Evolutionary conservation across 1,140 invertebrate genomes (phyloP), one percentile per base, ranked within the genome.

Genomic region (Drosophila repleta): DNA sequence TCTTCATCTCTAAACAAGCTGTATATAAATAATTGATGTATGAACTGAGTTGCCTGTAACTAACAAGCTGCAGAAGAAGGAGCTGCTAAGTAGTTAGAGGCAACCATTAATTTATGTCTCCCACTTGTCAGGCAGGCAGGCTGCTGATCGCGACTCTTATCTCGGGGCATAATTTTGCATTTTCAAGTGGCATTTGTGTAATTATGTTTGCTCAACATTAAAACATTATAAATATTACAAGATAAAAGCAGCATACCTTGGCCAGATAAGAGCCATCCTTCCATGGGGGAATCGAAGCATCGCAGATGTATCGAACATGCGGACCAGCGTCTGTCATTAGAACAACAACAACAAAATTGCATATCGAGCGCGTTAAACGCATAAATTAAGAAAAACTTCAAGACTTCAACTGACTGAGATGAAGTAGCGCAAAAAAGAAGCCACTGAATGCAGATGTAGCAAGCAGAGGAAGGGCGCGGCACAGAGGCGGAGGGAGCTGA

Each of bases 281-380:
- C 13, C 13, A 8, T 21, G 24, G 65, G 65, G 55, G 46, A 52
- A 74, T 55, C 39, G 39, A 43, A 7, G n/a, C n/a, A 43, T 43
- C 39, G 39, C 17, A 17, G 32, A 11, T 11, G 32, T 11, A 35
- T 64, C 60, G 58, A 37, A 45, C 58, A 58, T 45, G 63, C 1
- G n/a, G 35, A 8, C 29, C 39, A 10, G n/a, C 17, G 21, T 52
- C 61, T 74, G 70, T 74, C 72, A 71, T 75, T 75, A 75, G 73
- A 75, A 65, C 4, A 55, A 46, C 24, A 55, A 46, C 24, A 71
- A 39, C 60, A 60, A 55, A 75, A 71, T 75, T 75, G 73, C 73
- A 75, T 75, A 75, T 75, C 67, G 57, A 69, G 17, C 65, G 57
- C 71, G 65, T 69, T 63, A 69, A 63, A 63, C 71, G 72, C 73